These are phyloP conservation scores for Perccottus glenii DNA, from an alignment of 2,113 vertebrate species.

Conservation along the genomic window DNA sequence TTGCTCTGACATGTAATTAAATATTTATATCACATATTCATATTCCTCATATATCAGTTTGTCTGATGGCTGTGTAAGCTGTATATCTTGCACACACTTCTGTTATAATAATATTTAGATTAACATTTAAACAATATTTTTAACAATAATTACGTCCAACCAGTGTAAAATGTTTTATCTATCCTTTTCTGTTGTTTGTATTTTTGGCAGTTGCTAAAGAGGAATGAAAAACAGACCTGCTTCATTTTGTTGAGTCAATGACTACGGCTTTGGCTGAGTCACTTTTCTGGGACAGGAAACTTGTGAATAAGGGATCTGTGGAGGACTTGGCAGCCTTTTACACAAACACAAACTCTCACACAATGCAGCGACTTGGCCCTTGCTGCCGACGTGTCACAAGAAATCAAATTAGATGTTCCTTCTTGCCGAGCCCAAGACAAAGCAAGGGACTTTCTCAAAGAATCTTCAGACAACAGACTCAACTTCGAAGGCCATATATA, in stretches of 20 bases:
- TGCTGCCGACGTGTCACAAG: conserved; percentile 38
- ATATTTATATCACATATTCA: no score
- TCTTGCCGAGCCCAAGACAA: conserved; percentile 15
- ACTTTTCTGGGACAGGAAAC: conserved; percentile 55
- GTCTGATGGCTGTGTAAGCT: no score
- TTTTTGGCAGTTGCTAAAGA: no score
- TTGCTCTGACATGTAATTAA: no score
- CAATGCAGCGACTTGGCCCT: conserved; percentile 34
- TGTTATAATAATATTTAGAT: no score
- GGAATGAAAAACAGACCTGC: neutral
- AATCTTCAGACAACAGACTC: conserved; percentile 29
- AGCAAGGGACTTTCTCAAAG: conserved; percentile 40
- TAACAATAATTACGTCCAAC: no score
- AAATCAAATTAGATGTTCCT: conserved; percentile 57
- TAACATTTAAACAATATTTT: no score
- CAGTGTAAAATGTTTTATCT: no score
- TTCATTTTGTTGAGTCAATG: neutral
- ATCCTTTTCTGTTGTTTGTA: neutral
- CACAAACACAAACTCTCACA: conserved; percentile 19
- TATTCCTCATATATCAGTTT: no score
- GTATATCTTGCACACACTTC: no score
- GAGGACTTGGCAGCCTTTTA: conserved; percentile 43
- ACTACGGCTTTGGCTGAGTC: conserved; percentile 15
- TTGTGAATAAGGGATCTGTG: conserved; percentile 50
- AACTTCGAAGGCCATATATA: conserved; percentile 28